These are phyloP conservation scores for Enteromius trimaculatus DNA, from an alignment of 2,797 vertebrate species.

Conservation along the genomic window DNA sequence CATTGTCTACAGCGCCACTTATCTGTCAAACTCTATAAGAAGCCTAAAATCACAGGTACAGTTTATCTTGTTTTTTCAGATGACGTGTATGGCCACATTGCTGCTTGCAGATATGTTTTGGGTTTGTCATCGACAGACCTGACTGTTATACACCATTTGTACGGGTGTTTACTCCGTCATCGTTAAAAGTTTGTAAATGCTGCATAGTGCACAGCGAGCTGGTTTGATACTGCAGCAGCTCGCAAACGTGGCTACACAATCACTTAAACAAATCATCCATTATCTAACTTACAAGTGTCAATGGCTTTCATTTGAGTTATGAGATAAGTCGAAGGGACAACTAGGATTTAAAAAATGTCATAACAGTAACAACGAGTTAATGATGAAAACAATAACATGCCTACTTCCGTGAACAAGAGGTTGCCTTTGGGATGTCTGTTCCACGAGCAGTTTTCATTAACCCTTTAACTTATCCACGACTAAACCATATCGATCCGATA, in stretches of 20 bases:
- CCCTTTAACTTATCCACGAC: constrained; percentile 2
- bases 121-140: neutral
- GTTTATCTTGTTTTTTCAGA: neutral
- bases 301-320: neutral
- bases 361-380: too few relatives aligned
- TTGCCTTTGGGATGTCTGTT: constrained; percentile 3
- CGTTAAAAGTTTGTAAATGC: neutral
- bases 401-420: constrained; percentile 38
- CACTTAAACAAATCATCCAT: neutral
- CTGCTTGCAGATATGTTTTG: neutral
- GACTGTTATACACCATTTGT: neutral
- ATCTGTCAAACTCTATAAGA: neutral
- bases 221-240: neutral
- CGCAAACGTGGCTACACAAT: constrained; percentile 2
- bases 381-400: neutral
- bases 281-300: neutral
- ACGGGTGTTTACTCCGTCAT: neutral
- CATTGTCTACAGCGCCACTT: neutral
- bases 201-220: neutral
- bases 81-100: neutral
- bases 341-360: neutral
- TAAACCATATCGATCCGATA: neutral
- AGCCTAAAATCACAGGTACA: neutral
- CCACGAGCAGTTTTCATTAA: constrained; percentile 16
- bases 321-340: neutral